These are phyloP conservation scores for Odontophorus gujanensis DNA, from an alignment of 2,113 vertebrate genomes.

Conservation along the genomic window DNA sequence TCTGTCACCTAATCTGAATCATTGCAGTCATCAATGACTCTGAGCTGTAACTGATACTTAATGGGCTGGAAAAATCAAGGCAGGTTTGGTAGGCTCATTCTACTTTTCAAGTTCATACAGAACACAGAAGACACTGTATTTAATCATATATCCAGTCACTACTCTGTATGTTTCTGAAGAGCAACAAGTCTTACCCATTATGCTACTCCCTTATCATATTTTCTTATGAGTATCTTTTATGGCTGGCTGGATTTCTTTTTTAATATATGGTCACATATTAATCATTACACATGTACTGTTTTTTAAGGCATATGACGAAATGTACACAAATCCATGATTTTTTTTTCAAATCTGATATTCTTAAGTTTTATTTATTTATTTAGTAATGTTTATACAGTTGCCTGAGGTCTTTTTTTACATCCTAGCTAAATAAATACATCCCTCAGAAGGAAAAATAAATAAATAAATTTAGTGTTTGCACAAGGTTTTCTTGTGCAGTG, in stretches of 20 bases:
- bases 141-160: neutral
- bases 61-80: conserved; percentile 24
- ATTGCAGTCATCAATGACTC: neutral
- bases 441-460: neutral
- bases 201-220: neutral
- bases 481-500: neutral
- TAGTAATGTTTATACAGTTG: neutral
- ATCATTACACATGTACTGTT: neutral
- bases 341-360: neutral
- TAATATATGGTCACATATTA: neutral
- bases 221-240: neutral
- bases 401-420: neutral
- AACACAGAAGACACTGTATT: neutral
- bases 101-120: neutral
- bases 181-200: neutral
- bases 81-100: neutral
- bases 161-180: neutral
- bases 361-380: neutral
- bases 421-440: neutral
- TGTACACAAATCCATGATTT: neutral
- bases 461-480: neutral
- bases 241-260: neutral
- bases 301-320: neutral
- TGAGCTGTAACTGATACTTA: neutral
- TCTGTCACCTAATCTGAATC: conserved; percentile 16